A percentile compares a stretch with the other conserved stretches of the same genome.
Conservation (phyloP, 1,140 invertebrate species). For the Bactericera cockerelli region DNA sequence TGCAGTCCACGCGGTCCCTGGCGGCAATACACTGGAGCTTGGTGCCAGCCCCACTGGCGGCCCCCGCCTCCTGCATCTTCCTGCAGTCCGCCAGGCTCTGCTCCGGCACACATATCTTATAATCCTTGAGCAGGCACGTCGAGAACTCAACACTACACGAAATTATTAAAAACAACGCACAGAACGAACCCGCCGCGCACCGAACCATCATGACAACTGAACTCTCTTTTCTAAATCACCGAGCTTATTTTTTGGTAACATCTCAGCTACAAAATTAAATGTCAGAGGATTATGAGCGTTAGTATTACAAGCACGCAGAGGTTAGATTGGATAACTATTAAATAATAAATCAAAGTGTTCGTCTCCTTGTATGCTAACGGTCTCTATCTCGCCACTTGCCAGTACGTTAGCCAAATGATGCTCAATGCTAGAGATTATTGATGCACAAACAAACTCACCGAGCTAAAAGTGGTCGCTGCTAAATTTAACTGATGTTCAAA, state of each 20-base stretch:
- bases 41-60: background rate
- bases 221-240: conserved; percentile 33
- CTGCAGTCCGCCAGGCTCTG: background rate
- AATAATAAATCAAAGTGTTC: no score
- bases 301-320: no score
- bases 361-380: background rate
- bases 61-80: background rate
- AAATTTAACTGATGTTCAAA: no score
- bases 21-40: conserved; percentile 12
- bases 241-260: no score
- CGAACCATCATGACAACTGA: conserved; percentile 58
- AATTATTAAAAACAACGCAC: conserved; percentile 1
- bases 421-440: no score
- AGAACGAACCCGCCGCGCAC: background rate
- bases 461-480: no score
- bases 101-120: background rate
- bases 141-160: conserved; percentile 28
- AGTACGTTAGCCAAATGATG: background rate
- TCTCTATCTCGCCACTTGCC: background rate
- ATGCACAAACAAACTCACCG: no score
- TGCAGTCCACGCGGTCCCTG: conserved; percentile 45
- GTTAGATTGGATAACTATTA: no score
- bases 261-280: no score
- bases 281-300: no score
- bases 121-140: background rate